Percentiles rank a stretch among this genome's conserved stretches.
These are phyloP conservation scores for Eulithis testata DNA, from an alignment of 2,888 invertebrate genomes.

Conservation along the genomic window DNA sequence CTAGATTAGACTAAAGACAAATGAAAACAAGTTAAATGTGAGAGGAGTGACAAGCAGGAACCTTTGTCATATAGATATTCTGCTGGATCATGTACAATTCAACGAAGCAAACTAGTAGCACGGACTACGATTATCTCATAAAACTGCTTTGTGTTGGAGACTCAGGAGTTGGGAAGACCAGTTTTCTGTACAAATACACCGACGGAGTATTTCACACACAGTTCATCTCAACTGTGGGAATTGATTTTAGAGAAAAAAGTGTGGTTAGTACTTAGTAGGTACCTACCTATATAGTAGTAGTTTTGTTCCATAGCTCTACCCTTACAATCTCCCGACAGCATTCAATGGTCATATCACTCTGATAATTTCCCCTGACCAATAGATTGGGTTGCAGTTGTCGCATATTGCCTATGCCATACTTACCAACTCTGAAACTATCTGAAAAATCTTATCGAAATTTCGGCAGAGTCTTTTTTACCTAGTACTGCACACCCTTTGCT, in stretches of 20 bases:
- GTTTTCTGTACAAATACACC: conserved; percentile 97
- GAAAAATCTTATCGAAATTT: no score
- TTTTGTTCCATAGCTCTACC: no score
- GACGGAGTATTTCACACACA: conserved; percentile 96
- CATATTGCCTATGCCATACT: no score
- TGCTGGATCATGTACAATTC: conserved; percentile 32
- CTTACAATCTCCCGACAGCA: no score
- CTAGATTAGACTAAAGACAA: background rate
- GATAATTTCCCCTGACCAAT: no score
- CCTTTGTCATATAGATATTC: background rate
- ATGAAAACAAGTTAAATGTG: background rate
- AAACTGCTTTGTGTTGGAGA: conserved; percentile 98
- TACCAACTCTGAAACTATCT: no score
- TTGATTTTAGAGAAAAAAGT: conserved; percentile 98
- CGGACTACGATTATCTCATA: conserved; percentile 96
- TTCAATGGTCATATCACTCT: no score
- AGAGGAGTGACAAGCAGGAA: no score
- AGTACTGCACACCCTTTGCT: no score
- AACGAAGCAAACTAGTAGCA: conserved; percentile 53
- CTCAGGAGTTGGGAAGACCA: conserved; percentile 98
- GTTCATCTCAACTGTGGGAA: conserved; percentile 98
- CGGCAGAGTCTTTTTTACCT: no score
- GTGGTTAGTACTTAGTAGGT: conserved; percentile 85
- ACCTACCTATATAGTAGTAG: no score
- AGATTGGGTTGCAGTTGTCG: no score